These are phyloP conservation scores for Pygocentrus nattereri DNA, from an alignment of 2,797 vertebrate species.

Conservation along the genomic window DNA sequence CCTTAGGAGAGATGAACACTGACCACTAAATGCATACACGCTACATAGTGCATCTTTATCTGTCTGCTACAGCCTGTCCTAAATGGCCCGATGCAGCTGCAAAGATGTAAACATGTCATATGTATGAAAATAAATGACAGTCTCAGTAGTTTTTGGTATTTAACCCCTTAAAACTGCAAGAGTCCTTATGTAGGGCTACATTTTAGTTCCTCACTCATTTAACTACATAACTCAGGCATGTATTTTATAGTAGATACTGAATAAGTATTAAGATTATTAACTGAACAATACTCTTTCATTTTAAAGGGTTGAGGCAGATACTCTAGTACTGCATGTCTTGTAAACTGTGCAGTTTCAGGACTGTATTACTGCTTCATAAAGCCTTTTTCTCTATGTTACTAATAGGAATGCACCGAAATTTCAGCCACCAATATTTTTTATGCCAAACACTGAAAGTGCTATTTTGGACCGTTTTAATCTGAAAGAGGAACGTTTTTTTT, in stretches of 20 bases:
- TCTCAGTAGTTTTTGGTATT: background rate
- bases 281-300: background rate
- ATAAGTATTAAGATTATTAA: background rate
- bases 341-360: background rate
- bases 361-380: background rate
- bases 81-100: background rate
- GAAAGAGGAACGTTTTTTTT: no score
- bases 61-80: background rate
- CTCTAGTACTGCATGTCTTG: background rate
- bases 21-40: constrained; percentile 1
- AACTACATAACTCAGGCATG: background rate
- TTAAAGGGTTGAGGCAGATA: background rate
- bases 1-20: constrained; percentile 1
- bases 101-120: constrained; percentile 1
- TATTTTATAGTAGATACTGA: background rate
- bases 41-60: background rate
- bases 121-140: background rate
- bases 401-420: no score
- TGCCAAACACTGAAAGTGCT: no score
- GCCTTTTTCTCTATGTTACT: no score
- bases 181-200: background rate
- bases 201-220: background rate
- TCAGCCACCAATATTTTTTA: no score
- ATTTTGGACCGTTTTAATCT: no score
- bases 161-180: background rate